phyloP scores from a whole-genome alignment of 2,797 vertebrate species.

The Scyliorhinus canicula region DNA sequence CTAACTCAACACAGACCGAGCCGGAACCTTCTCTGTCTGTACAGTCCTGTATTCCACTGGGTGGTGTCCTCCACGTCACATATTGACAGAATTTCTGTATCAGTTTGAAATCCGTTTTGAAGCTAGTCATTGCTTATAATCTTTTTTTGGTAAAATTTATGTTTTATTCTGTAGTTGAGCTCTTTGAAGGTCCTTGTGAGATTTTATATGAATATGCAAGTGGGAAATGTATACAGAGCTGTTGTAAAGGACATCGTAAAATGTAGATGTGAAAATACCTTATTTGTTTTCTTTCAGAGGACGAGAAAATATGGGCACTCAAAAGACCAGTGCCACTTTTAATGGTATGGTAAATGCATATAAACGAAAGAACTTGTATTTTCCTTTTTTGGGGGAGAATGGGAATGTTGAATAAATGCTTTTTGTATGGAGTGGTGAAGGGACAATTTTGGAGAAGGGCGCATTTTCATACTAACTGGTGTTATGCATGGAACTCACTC shows the following conservation, averaged over 20 bases:
- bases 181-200: neutral
- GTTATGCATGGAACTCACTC: conserved; percentile 14
- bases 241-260: neutral
- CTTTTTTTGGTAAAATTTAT: neutral
- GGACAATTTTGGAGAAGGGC: conserved; percentile 8
- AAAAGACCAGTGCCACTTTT: conserved; percentile 38
- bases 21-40: neutral
- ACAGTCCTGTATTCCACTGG: neutral
- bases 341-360: conserved; percentile 37
- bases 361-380: conserved; percentile 18
- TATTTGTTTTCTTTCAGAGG: conserved; percentile 36
- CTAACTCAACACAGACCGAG: neutral
- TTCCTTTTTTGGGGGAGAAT: neutral
- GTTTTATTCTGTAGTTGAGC: neutral
- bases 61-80: neutral
- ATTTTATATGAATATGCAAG: neutral
- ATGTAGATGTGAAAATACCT: conserved; percentile 37
- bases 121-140: neutral
- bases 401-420: conserved; percentile 9
- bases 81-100: neutral
- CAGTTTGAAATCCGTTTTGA: neutral
- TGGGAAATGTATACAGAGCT: neutral
- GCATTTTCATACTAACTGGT: conserved; percentile 33
- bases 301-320: conserved; percentile 36
- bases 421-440: conserved; percentile 27